A percentile compares a stretch with the other conserved stretches of the same genome.
Conservation (phyloP, 2,113 vertebrate genomes). For the Austrofundulus limnaeus region DNA sequence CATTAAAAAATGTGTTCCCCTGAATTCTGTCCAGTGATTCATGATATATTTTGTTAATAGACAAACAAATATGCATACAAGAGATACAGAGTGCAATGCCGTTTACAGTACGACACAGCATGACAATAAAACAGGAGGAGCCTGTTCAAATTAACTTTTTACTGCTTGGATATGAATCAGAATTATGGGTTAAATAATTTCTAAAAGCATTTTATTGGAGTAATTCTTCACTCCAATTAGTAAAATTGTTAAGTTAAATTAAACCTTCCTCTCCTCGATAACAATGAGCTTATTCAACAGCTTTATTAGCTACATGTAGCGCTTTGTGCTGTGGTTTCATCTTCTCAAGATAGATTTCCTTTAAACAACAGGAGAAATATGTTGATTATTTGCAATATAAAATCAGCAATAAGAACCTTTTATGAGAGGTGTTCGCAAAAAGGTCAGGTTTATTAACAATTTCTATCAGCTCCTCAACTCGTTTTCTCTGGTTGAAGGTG, state of each 20-base stretch:
- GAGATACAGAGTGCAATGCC: not conserved
- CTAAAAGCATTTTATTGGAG: not conserved
- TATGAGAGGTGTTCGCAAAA: constrained; percentile 1
- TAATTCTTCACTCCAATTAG: not conserved
- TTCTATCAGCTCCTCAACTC: constrained; percentile 22
- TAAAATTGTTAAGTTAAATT: constrained; percentile 1
- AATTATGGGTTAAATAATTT: constrained; percentile 10
- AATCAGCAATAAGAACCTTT: not conserved
- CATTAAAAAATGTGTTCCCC: too few species aligned
- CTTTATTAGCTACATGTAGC: not conserved
- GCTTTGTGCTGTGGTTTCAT: not conserved
- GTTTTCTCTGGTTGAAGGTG: constrained; percentile 44
- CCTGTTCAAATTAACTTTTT: not conserved
- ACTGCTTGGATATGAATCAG: not conserved
- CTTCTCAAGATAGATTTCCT: not conserved
- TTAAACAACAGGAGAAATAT: not conserved
- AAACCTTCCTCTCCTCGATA: not conserved
- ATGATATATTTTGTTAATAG: too few species aligned
- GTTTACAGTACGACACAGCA: not conserved
- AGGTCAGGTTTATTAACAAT: constrained; percentile 38
- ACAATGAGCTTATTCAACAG: not conserved
- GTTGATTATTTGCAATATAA: not conserved
- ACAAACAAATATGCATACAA: too few species aligned
- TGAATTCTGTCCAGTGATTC: too few species aligned
- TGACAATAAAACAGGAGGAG: not conserved